Evolutionary conservation across 2,888 invertebrate species (phyloP).

Genomic region (Troglohyphantes excavatus): DNA sequence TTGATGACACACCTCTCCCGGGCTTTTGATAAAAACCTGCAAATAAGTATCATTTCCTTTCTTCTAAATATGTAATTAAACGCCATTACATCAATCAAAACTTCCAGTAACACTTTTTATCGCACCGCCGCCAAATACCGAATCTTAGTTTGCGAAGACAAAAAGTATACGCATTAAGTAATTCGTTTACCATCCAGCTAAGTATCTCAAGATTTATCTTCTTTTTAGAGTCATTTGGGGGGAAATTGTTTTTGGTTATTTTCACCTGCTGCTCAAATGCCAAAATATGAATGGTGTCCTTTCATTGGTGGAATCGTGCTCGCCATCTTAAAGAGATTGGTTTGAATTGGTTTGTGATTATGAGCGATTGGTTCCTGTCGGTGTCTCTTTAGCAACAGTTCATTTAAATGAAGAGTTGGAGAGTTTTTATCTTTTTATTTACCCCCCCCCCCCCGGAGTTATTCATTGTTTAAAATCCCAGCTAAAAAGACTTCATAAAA

Average conservation of each 20-base stretch:
- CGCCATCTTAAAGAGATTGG: neutral
- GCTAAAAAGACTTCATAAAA: too few relatives aligned
- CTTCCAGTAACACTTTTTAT: neutral
- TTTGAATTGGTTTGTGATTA: neutral
- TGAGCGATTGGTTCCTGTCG: too few relatives aligned
- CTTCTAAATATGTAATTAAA: neutral
- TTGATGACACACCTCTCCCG: neutral
- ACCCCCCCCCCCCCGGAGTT: too few relatives aligned
- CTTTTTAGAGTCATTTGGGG: neutral
- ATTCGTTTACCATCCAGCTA: neutral
- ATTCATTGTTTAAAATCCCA: too few relatives aligned
- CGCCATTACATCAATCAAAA: neutral
- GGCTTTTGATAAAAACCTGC: neutral
- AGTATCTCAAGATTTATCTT: neutral
- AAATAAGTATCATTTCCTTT: neutral
- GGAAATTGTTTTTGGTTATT: slow-evolving; percentile 10
- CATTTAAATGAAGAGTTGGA: too few relatives aligned
- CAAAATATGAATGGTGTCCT: neutral
- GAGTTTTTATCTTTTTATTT: too few relatives aligned
- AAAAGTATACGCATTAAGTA: slow-evolving; percentile 1
- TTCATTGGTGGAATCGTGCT: slow-evolving; percentile 7
- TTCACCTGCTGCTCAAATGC: neutral
- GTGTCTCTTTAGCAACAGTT: too few relatives aligned
- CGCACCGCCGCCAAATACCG: neutral
- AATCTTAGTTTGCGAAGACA: neutral